Conservation (phyloP, 2,888 invertebrate species). For the Pandemis corylana region DNA sequence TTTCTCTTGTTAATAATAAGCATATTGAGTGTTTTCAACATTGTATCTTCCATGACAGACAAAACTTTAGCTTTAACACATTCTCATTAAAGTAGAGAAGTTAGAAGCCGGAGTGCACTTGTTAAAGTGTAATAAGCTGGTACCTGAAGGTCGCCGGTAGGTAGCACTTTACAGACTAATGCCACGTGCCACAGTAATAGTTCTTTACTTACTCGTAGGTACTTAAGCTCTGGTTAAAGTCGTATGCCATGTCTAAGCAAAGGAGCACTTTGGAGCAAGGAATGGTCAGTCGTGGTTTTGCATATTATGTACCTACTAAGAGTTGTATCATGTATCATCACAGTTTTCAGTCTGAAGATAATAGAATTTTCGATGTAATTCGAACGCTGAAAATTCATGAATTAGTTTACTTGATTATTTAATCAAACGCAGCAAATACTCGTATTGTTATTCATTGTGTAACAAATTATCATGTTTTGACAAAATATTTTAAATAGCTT, state of each 20-base stretch:
- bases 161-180: constrained; percentile 14
- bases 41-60: constrained; percentile 3
- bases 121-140: constrained; percentile 25
- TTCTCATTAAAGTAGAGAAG: constrained; percentile 14
- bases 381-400: neutral
- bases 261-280: neutral
- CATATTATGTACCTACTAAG: neutral
- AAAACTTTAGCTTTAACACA: constrained; percentile 4
- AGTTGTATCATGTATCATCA: neutral
- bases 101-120: constrained; percentile 30
- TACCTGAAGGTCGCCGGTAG: constrained; percentile 27
- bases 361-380: neutral
- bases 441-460: too few relatives aligned
- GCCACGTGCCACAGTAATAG: constrained; percentile 23
- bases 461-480: too few relatives aligned
- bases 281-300: neutral
- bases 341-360: neutral
- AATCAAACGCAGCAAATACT: neutral
- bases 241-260: neutral
- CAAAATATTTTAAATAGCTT: too few relatives aligned
- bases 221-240: neutral
- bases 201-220: neutral
- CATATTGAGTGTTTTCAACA: neutral
- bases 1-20: neutral
- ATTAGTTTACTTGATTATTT: neutral